These are phyloP conservation scores for Troglohyphantes excavatus DNA, from an alignment of 2,888 invertebrate species.

Conservation along the genomic window DNA sequence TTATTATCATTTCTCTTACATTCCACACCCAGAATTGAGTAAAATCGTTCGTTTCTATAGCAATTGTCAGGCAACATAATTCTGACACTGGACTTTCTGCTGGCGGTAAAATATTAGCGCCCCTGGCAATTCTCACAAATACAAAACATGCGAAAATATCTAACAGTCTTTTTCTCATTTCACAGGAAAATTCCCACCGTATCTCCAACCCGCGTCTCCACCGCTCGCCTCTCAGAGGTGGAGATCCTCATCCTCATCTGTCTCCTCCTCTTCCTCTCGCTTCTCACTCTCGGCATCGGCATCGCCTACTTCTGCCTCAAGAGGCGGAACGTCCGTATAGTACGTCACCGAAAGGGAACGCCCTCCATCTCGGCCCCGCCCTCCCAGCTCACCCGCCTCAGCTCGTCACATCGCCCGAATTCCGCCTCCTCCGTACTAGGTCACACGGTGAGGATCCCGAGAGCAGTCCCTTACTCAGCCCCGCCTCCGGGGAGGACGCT, in stretches of 20 bases:
- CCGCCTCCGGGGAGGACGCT: slow-evolving; percentile 83
- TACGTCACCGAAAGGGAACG: slow-evolving; percentile 88
- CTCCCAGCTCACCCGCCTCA: slow-evolving; percentile 90
- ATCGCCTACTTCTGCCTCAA: slow-evolving; percentile 95
- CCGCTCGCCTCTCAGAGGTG: slow-evolving; percentile 85
- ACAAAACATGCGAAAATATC: too few relatives aligned
- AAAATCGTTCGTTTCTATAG: too few relatives aligned
- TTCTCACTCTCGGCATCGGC: slow-evolving; percentile 92
- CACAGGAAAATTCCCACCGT: slow-evolving; percentile 74
- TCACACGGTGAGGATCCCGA: slow-evolving; percentile 93
- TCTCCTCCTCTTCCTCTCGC: slow-evolving; percentile 93
- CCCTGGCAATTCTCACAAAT: too few relatives aligned
- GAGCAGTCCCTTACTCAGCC: slow-evolving; percentile 88
- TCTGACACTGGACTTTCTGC: too few relatives aligned
- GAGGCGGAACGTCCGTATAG: slow-evolving; percentile 89
- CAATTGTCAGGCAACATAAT: too few relatives aligned
- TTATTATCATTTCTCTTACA: too few relatives aligned
- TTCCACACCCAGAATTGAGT: too few relatives aligned
- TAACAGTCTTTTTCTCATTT: too few relatives aligned
- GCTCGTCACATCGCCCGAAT: slow-evolving; percentile 86
- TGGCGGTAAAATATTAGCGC: too few relatives aligned
- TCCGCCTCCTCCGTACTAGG: slow-evolving; percentile 82
- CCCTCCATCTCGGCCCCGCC: slow-evolving; percentile 85
- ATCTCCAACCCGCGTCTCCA: slow-evolving; percentile 83
- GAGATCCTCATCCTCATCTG: slow-evolving; percentile 95